Conservation (phyloP, 2,113 vertebrate species). For the Labeo catla region DNA sequence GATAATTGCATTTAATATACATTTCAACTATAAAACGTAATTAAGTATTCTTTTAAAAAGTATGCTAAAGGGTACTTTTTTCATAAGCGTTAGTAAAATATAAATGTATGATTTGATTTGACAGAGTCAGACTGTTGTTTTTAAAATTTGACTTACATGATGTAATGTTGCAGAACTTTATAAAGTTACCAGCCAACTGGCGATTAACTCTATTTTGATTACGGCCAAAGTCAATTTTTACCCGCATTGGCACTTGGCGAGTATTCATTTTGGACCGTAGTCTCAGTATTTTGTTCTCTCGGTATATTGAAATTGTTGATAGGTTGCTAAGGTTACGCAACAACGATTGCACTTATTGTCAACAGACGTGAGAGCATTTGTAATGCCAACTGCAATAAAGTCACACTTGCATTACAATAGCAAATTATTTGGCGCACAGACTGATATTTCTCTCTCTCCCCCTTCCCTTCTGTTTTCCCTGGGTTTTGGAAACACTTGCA, state of each 20-base stretch:
- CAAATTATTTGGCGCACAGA: slow-evolving; percentile 31
- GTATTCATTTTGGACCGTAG: neutral
- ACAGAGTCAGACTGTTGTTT: neutral
- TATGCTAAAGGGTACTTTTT: neutral
- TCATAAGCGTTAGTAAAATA: neutral
- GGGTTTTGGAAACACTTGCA: slow-evolving; percentile 64
- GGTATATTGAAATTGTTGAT: neutral
- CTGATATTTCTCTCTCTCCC: slow-evolving; percentile 16
- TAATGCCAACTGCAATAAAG: slow-evolving; percentile 44
- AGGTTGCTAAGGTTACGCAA: slow-evolving; percentile 37
- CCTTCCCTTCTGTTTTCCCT: neutral
- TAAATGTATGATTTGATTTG: neutral
- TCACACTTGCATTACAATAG: slow-evolving; percentile 35
- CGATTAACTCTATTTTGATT: neutral
- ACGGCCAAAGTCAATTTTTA: neutral
- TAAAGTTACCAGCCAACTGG: slow-evolving; percentile 1
- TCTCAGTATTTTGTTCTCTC: neutral
- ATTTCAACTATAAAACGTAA: too few relatives aligned
- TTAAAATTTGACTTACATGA: neutral
- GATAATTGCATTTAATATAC: too few relatives aligned
- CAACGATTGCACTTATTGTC: slow-evolving; percentile 13
- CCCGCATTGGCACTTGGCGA: neutral
- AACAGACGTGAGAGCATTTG: slow-evolving; percentile 28
- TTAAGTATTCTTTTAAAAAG: neutral
- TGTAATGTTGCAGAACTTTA: neutral